Evolutionary conservation across 2,797 vertebrate genomes (phyloP), one percentile per base, ranked within the genome.

Genomic region (Catamblyrhynchus diadema): DNA sequence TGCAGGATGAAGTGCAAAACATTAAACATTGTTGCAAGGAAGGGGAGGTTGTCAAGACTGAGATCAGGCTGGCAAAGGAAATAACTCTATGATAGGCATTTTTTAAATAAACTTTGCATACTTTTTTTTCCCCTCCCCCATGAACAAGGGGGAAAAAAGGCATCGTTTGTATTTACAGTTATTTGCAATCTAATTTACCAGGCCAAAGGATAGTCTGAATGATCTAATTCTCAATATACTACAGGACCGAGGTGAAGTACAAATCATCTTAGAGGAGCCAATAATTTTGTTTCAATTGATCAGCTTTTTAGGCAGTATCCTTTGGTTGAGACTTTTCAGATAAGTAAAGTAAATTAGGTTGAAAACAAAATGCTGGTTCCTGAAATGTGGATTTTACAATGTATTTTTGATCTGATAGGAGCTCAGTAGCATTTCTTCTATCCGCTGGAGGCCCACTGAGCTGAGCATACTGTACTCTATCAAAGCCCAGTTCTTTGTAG

Each of bases 201-300:
- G 94, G 97, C 98, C 98, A 97, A 93, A 98, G 97, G 98, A 98
- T 96, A 97, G 98, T 97, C 97, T 96, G 95, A 97, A 98, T 98
- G 98, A 99, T 99, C 99, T 98, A 98, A 99, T 99, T 99, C 98
- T 98, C 98, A 98, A 98, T 98, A 98, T 98, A 98, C 98, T 98
- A 98, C 97, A 97, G 98, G 98, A 98, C 97, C 54, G 89, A 98
- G 98, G 98, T 98, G 98, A 98, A 98, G 98, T 98, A 98, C 98
- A 99, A 98, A 99, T 98, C 98, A 98, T 99, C 98, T 99, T 98
- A 98, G 98, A 98, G 98, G 98, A 98, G 98, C 98, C 97, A 97
- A 98, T 99, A 99, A 99, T 98, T 98, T 95, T 86, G 97, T 99
- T 99, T 98, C 97, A 93, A 99, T 99, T 98, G 98, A 99, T 99